Conservation (phyloP, 2,797 vertebrate genomes). For the Galago senegalensis region DNA sequence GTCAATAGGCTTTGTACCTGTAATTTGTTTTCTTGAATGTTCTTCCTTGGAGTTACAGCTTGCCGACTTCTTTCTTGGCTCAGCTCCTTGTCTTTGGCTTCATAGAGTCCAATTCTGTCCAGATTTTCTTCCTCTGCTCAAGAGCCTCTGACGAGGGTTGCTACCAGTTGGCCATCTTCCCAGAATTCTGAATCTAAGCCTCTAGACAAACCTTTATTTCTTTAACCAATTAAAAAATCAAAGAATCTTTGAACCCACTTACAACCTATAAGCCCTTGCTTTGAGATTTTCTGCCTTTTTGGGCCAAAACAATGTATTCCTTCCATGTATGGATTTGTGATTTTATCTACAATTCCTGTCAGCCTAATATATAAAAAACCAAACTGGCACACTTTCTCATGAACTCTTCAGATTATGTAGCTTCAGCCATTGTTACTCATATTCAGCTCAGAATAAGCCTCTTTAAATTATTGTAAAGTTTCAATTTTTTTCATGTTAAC, state of each 20-base stretch:
- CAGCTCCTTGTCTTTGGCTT: too few species aligned
- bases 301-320: neutral
- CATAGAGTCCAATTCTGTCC: too few species aligned
- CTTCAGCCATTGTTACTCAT: neutral
- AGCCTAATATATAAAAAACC: neutral
- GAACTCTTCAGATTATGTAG: neutral
- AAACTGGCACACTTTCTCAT: neutral
- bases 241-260: neutral
- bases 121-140: too few species aligned
- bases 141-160: too few species aligned
- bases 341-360: neutral
- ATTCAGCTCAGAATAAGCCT: neutral
- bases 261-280: neutral
- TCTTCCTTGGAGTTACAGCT: too few species aligned
- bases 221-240: neutral
- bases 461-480: neutral
- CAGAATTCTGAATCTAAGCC: too few species aligned
- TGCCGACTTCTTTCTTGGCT: too few species aligned
- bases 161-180: too few species aligned
- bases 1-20: too few species aligned
- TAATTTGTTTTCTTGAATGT: too few species aligned
- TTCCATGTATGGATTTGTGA: neutral
- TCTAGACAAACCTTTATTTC: neutral
- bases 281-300: neutral
- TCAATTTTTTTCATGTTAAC: too few species aligned